Evolutionary conservation across 2,797 vertebrate genomes (phyloP), one percentile per base, ranked within the genome.

Genomic region (Spatula versicolor): DNA sequence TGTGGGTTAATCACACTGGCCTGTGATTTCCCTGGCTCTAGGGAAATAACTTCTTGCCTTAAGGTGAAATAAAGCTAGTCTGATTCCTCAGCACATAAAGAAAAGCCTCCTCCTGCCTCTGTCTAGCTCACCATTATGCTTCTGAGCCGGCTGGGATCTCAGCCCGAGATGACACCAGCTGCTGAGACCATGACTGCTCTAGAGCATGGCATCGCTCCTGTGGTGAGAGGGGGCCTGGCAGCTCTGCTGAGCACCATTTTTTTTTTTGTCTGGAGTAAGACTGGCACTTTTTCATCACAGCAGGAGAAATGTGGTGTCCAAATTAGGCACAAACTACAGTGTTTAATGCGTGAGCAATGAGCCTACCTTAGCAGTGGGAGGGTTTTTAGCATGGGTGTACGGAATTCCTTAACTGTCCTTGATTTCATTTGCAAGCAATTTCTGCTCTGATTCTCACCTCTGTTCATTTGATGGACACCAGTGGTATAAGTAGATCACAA

Each of bases 241-340:
- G 37, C 48, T 86, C 67, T 5, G 1, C 68, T 56, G 13, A 90
- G 31, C 45, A 78, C 75, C 64, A 16, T 11, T 48, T 90, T 55
- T 69, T 50, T 33, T 67, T 79, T 87, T 86, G 86, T 82, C 74
- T 89, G 78, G 48, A 60, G 68, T 74, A 74, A 95, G 81, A 83
- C 88, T 88, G 75, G 41, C 88, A 82, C 82, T 79, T 94, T 73
- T 92, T 87, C 81, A 23, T 88, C 68, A 35, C 39, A 87, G 72
- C 78, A 91, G 64, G 82, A 93, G 88, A 95, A 62, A 78, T 2
- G 3, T 54, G 60, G 56, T 73, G 88, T 94, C 86, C 86, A 92
- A 94, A 93, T 87, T 82, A 94, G 93, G 78, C 62, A 82, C 90
- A 92, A 95, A 75, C 83, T 93, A 60, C 48, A 74, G 88, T 48